Conservation (phyloP, 2,113 vertebrate species). For the Oncorhynchus masou region DNA sequence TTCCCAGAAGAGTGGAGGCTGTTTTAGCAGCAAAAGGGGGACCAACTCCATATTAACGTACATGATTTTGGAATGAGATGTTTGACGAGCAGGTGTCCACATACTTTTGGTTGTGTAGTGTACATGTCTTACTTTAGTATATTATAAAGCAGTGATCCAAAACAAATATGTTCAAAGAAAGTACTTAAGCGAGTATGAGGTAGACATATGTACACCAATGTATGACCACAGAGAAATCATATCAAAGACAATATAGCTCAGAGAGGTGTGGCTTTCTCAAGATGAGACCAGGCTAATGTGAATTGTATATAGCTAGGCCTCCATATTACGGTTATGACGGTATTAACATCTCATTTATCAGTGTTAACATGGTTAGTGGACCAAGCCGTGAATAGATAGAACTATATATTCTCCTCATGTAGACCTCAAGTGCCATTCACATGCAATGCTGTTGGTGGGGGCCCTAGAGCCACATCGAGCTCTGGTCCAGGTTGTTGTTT, state of each 20-base stretch:
- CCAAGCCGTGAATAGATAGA: slow-evolving; percentile 10
- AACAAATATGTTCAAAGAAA: slow-evolving; percentile 30
- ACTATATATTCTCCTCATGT: slow-evolving; percentile 5
- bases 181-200: slow-evolving; percentile 24
- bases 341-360: slow-evolving; percentile 68
- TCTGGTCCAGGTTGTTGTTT: too few relatives aligned
- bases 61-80: too few relatives aligned
- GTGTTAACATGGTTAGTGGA: slow-evolving; percentile 53
- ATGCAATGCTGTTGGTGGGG: slow-evolving; percentile 23
- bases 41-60: too few relatives aligned
- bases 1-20: too few relatives aligned
- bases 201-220: slow-evolving; percentile 6
- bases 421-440: slow-evolving; percentile 19
- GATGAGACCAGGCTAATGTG: slow-evolving; percentile 59
- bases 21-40: too few relatives aligned
- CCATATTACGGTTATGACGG: slow-evolving; percentile 71
- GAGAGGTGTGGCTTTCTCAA: neutral
- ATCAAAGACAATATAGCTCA: neutral
- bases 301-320: slow-evolving; percentile 66
- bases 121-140: slow-evolving; percentile 13
- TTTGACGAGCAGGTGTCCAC: too few relatives aligned
- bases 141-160: slow-evolving; percentile 1
- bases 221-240: slow-evolving; percentile 12
- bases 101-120: too few relatives aligned
- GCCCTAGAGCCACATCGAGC: slow-evolving; percentile 33